Evolutionary conservation across 2,888 invertebrate species (phyloP), one percentile per base, ranked within the genome.

Genomic region (Anaspis maculata): DNA sequence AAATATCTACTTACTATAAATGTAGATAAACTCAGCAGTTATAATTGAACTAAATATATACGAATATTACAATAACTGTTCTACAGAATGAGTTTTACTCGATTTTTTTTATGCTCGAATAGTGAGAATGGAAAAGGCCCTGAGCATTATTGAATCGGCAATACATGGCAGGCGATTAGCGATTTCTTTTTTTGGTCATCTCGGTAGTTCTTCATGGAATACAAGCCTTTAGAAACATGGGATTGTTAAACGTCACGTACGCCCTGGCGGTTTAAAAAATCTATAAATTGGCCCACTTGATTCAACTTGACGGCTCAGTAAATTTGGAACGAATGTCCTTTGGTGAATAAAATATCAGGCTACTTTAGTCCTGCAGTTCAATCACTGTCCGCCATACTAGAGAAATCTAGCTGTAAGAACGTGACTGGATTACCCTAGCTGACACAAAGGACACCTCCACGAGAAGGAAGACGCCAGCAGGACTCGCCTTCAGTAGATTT

Each of bases 301-400:
- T 48, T 47, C 44, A 43, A 49, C 51, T 45, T 47, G 54, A 51
- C 53, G 49, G 50, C 43, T 45, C 45, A 50, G 53, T 54, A 54
- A 56, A 59, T 58, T 56, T 52, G 51, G 43, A 46, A 51, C 49
- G 53, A 53, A 51, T 53, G 54, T 54, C 53, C 52, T 53, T 56
- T 46, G 47, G 56, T 56, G 57, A 59, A 59, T 59, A 59, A 60
- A 58, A 59, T 59, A 58, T 59, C 46, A 57, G 56, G 51, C 52
- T 48, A 53, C 53, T 54, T 56, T 54, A 46, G 41, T 41, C 45
- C 49, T 51, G 48, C 49, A 54, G 59, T 54, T 58, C 59, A 59
- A 60, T 60, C 60, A 60, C 56, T 60, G 60, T 57, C 58, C 55
- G 42, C 39, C 44, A 38, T 39, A 39, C 40, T 42, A 41, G 41